Evolutionary conservation across 1,140 invertebrate genomes (phyloP).

Genomic region (Drosophila lini): DNA sequence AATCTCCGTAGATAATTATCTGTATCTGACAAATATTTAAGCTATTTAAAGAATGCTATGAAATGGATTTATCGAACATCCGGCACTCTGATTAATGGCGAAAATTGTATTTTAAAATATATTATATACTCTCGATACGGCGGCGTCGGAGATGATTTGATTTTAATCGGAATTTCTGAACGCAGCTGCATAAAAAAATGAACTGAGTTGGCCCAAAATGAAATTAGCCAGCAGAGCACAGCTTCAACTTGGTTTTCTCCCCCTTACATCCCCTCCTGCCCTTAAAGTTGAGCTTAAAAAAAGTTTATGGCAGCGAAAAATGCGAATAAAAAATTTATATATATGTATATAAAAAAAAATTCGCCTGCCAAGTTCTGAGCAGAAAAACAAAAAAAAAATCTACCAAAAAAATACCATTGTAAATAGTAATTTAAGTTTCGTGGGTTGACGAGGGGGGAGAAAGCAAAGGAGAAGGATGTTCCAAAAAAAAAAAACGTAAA

Average conservation of each 20-base stretch:
- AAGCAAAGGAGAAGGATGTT: slow-evolving; percentile 39
- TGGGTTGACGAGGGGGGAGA: slow-evolving; percentile 11
- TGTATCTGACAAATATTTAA: slow-evolving; percentile 50
- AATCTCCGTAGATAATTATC: slow-evolving; percentile 47
- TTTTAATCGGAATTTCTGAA: slow-evolving; percentile 54
- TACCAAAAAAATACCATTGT: slow-evolving; percentile 69
- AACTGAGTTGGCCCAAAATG: slow-evolving; percentile 54
- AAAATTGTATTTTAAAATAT: slow-evolving; percentile 1
- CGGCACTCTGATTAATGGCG: slow-evolving; percentile 19
- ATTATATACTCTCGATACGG: not conserved
- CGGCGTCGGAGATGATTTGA: slow-evolving; percentile 22
- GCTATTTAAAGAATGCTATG: slow-evolving; percentile 54
- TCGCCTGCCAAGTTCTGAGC: slow-evolving; percentile 38
- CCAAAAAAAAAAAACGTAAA: slow-evolving; percentile 55
- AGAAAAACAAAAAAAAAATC: slow-evolving; percentile 39
- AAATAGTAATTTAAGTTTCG: slow-evolving; percentile 82
- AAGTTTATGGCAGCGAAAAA: slow-evolving; percentile 67
- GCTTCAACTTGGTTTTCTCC: slow-evolving; percentile 15
- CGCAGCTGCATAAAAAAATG: slow-evolving; percentile 47
- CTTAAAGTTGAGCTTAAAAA: slow-evolving; percentile 28
- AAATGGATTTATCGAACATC: slow-evolving; percentile 18
- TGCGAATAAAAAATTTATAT: slow-evolving; percentile 51
- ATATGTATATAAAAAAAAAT: slow-evolving; percentile 48
- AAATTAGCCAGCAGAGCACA: slow-evolving; percentile 61
- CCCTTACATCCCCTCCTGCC: not conserved